Evolutionary conservation across 2,888 invertebrate genomes (phyloP).

Genomic region (Tipula vernalis): DNA sequence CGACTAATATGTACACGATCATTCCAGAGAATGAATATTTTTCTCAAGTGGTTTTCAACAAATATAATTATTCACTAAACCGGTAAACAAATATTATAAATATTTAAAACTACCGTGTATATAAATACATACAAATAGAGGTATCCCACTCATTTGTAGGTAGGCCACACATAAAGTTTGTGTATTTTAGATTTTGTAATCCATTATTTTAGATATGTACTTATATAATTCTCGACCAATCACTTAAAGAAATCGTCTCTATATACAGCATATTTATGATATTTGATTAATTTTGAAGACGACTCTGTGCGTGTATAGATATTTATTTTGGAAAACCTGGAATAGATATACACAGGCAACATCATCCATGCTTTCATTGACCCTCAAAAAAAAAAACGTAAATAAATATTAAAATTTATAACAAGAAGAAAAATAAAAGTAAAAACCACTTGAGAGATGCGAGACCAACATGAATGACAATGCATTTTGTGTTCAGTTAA

Average conservation of each 20-base stretch:
- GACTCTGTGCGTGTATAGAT: not conserved
- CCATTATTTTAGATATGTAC: not conserved
- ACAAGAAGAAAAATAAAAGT: not conserved
- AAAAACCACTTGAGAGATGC: not conserved
- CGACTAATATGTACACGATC: not conserved
- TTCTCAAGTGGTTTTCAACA: slow-evolving; percentile 5
- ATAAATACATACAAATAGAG: not conserved
- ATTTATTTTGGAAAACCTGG: not conserved
- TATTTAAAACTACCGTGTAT: slow-evolving; percentile 4
- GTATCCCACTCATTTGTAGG: not conserved
- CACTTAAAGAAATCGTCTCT: not conserved
- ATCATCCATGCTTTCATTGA: not conserved
- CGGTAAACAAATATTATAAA: slow-evolving; percentile 1
- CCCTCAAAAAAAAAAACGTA: not conserved
- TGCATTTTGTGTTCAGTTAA: not conserved
- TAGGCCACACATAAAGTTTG: slow-evolving; percentile 8
- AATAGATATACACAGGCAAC: not conserved
- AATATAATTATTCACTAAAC: slow-evolving; percentile 10
- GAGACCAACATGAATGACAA: not conserved
- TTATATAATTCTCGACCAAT: not conserved
- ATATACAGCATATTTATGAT: not conserved
- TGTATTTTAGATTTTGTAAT: not conserved
- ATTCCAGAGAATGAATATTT: not conserved
- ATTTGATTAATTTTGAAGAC: not conserved
- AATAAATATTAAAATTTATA: not conserved